Evolutionary conservation across 1,140 invertebrate genomes (phyloP), one percentile per base, ranked within the genome.

Genomic region (Homarus americanus): DNA sequence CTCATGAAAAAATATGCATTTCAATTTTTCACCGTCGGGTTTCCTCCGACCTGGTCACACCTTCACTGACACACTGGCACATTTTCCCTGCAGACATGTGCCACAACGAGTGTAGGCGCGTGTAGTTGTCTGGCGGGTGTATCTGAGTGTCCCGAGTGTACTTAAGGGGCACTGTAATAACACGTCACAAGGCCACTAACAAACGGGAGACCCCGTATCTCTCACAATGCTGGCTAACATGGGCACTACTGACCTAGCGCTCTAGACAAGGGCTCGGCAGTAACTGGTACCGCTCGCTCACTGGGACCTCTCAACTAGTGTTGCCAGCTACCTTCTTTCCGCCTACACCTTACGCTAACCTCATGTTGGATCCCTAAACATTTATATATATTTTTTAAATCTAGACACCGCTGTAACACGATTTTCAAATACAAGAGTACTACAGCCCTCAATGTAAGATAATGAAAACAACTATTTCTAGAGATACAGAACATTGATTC

Each of bases 51-150:
- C 63, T 32, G 63, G 5, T 5, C 2, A 69, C 12, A 12, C 28
- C 63, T 28, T 32, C 63, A 7, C 63, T 69, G 63, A 69, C 63
- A 69, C 63, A 69, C 63, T 69, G 63, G 63, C 63, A 69, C 63
- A 69, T 69, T 69, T 69, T 32, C 63, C 63, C 28, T 0, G 63
- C 28, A 9, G n/a, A 69, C 63, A 32, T 32, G n/a, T 69, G n/a
- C 63, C 7, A 69, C n/a, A 32, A 9, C 7, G 5, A 32, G 2
- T 7, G 32, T 63, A 5, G 20, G 1, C 4, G 4, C 4, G 12
- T 20, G n/a, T 69, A 28, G 0, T 9, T 7, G 28, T 5, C 63
- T 34, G 63, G n/a, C n/a, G 5, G n/a, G n/a, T 28, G 63, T 32
- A 32, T 32, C 28, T 32, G 7, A 7, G 7, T 28, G 17, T 12